phyloP scores from a whole-genome alignment of 2,113 vertebrate genomes.

The Notothenia rossii region DNA sequence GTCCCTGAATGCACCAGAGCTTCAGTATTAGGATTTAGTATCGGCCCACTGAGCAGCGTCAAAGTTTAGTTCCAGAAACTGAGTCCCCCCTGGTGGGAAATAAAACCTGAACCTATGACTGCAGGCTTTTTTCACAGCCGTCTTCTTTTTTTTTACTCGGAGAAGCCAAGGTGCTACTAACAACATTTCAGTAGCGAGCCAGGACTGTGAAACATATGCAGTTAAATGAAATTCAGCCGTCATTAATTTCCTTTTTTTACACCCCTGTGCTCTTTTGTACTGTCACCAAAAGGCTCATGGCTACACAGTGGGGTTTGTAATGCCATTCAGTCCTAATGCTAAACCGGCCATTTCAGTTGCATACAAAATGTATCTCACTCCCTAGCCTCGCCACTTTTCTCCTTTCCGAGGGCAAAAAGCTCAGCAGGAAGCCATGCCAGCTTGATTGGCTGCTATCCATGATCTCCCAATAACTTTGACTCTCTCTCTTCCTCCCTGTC shows the following conservation, averaged over 20 bases:
- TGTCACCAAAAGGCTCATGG: neutral
- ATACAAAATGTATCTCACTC: neutral
- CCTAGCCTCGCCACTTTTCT: neutral
- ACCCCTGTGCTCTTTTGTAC: neutral
- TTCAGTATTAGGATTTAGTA: neutral
- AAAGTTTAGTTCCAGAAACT: neutral
- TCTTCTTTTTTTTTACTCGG: neutral
- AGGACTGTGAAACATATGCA: neutral
- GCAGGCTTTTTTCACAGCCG: neutral
- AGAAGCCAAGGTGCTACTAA: slow-evolving; percentile 4
- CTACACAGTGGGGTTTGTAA: neutral
- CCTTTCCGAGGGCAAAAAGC: neutral
- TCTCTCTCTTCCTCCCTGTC: neutral
- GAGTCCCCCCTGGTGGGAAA: neutral
- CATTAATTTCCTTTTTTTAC: neutral
- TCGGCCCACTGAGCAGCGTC: neutral
- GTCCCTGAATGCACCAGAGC: neutral
- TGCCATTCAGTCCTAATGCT: neutral
- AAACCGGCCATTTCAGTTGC: neutral
- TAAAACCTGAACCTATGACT: neutral
- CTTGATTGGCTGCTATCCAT: slow-evolving; percentile 40
- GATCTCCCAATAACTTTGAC: slow-evolving; percentile 28
- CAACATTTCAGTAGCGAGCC: neutral
- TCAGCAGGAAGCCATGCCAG: neutral
- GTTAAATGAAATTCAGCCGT: neutral